Conservation (phyloP, 2,113 vertebrate genomes). For the Daphoenositta chrysoptera region DNA sequence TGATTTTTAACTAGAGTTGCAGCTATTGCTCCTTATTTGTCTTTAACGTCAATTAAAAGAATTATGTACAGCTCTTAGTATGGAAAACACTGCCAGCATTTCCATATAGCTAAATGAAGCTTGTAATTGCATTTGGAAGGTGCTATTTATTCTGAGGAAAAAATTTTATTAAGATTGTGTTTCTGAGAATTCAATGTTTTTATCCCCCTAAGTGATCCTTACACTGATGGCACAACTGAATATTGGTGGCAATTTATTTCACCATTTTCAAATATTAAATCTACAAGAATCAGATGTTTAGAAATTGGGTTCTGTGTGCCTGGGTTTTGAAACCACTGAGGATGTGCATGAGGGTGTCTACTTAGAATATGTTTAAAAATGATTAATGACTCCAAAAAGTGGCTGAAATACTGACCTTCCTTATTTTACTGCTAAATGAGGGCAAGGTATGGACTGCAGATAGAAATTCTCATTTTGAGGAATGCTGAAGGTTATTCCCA, state of each 20-base stretch:
- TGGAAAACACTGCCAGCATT: background rate
- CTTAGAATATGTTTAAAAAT: background rate
- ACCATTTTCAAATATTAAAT: background rate
- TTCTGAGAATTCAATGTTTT: background rate
- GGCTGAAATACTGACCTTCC: background rate
- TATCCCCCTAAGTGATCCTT: background rate
- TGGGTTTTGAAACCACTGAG: background rate
- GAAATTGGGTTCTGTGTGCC: background rate
- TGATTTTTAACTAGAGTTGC: background rate
- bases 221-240: no score
- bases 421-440: background rate
- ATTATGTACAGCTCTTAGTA: background rate
- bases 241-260: background rate
- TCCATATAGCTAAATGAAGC: background rate
- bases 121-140: background rate
- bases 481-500: background rate
- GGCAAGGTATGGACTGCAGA: background rate
- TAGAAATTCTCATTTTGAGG: background rate
- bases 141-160: background rate
- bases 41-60: background rate
- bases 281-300: background rate
- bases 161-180: background rate
- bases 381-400: background rate
- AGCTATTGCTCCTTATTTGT: background rate
- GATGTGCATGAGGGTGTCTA: background rate